Conservation (phyloP, 2,113 vertebrate genomes). For the Nansenia antarctica region DNA sequence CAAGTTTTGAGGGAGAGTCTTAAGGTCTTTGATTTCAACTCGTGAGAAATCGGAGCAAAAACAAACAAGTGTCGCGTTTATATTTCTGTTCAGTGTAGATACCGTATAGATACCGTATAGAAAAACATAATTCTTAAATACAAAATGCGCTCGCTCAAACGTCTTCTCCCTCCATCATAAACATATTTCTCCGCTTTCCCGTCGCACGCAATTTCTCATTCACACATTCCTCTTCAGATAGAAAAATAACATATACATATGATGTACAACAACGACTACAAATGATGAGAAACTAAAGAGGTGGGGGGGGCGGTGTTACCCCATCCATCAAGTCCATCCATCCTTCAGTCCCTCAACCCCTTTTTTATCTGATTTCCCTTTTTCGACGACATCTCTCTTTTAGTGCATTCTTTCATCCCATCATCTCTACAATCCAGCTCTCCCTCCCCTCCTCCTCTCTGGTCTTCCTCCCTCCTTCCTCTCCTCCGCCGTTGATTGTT, state of each 20-base stretch:
- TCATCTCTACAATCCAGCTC: constrained; percentile 11
- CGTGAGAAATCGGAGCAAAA: too few relatives aligned
- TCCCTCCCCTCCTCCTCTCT: constrained; percentile 5
- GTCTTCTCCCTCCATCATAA: background rate
- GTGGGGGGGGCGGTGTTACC: too few relatives aligned
- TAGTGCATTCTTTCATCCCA: constrained; percentile 48
- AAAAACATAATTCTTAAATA: background rate
- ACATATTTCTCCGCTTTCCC: too few relatives aligned
- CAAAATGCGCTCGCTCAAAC: constrained; percentile 8
- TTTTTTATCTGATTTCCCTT: background rate
- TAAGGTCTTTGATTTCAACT: too few relatives aligned
- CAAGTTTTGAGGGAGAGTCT: too few relatives aligned
- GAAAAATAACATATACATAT: constrained; percentile 79
- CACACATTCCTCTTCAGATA: constrained; percentile 65
- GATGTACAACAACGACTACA: constrained; percentile 55
- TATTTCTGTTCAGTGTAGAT: too few relatives aligned
- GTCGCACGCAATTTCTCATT: constrained; percentile 28
- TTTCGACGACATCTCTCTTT: constrained; percentile 20
- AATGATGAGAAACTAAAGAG: constrained; percentile 64
- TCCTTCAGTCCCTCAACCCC: background rate
- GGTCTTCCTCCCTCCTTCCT: background rate
- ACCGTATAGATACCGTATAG: too few relatives aligned
- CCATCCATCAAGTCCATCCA: constrained; percentile 69
- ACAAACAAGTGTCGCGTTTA: too few relatives aligned
- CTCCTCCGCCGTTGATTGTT: constrained; percentile 5